Evolutionary conservation across 2,888 invertebrate species (phyloP), one percentile per base, ranked within the genome.

Genomic region (Drosophila formosana): DNA sequence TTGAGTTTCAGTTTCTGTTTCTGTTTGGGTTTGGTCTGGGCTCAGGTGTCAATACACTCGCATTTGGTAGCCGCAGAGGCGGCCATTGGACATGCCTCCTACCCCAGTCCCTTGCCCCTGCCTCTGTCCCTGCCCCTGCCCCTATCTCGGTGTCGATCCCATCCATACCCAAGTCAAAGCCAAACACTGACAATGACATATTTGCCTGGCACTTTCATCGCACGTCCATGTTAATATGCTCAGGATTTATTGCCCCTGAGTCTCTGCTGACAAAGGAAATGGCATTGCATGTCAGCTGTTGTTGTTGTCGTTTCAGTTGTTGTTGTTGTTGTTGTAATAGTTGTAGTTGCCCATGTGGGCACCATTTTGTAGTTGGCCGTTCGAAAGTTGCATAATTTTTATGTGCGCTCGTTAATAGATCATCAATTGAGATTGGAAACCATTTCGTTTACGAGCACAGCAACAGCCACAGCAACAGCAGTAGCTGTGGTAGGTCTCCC

Each of bases 181-280:
- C 49, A 43, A 43, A 47, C 70, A 57, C 78, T 88, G 89, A 87
- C 89, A 88, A 84, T 86, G 89, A 86, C 84, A 84, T 78, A 86
- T 88, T 84, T 77, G 87, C 78, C 84, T 85, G 78, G 80, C 80
- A 84, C 88, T 86, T 88, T 86, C 83, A 85, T 78, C 88, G 88
- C 80, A 88, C 86, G 75, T 86, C 85, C 86, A 86, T 84, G 89
- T 89, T 89, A 86, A 86, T 88, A 87, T 87, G 89, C 67, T 66
- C 60, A 81, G 77, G 89, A 87, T 87, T 87, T 87, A 87, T 87
- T 70, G 78, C 72, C 73, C 73, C 46, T 47, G 49, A 43, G 47
- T 8, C 58, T 37, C 60, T 65, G 73, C 53, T 82, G 85, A 80
- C 87, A 84, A 83, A 88, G 88, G 88, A 88, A 84, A 84, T 88